Percentiles rank a stretch among this genome's conserved stretches.
phyloP scores from a whole-genome alignment of 1,140 invertebrate species.

The Drosophila mayri region DNA sequence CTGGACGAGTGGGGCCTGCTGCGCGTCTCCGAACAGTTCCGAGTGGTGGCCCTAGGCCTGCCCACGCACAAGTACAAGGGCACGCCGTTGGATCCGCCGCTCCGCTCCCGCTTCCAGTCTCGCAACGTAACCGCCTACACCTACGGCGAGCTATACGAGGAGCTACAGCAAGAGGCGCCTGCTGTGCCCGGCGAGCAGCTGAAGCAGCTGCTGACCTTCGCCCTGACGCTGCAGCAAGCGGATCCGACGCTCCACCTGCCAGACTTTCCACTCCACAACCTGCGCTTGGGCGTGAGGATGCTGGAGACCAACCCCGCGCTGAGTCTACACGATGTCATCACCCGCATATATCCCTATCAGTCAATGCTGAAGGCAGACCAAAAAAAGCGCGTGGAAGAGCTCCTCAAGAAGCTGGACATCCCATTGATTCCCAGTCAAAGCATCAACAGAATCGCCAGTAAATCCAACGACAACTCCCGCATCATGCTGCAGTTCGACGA shows the following conservation, averaged over 20 bases:
- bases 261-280: constrained; percentile 96
- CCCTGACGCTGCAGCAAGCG: constrained; percentile 89
- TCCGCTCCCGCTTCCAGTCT: constrained; percentile 97
- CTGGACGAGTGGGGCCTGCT: constrained; percentile 95
- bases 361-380: constrained; percentile 91
- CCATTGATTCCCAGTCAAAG: constrained; percentile 23
- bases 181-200: constrained; percentile 87
- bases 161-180: constrained; percentile 86
- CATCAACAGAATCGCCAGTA: constrained; percentile 47
- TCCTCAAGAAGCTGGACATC: constrained; percentile 88
- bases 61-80: constrained; percentile 96
- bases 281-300: constrained; percentile 89
- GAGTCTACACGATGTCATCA: constrained; percentile 88
- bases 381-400: constrained; percentile 88
- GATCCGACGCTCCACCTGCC: constrained; percentile 90
- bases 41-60: constrained; percentile 95
- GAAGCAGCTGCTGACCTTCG: constrained; percentile 90
- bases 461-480: constrained; percentile 3
- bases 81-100: constrained; percentile 97
- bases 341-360: constrained; percentile 93
- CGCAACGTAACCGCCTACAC: constrained; percentile 90
- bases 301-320: constrained; percentile 87
- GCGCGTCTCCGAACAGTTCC: constrained; percentile 95
- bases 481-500: constrained; percentile 59
- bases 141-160: constrained; percentile 88